Evolutionary conservation across 2,888 invertebrate species (phyloP).

Genomic region (Heliconius ismenius): DNA sequence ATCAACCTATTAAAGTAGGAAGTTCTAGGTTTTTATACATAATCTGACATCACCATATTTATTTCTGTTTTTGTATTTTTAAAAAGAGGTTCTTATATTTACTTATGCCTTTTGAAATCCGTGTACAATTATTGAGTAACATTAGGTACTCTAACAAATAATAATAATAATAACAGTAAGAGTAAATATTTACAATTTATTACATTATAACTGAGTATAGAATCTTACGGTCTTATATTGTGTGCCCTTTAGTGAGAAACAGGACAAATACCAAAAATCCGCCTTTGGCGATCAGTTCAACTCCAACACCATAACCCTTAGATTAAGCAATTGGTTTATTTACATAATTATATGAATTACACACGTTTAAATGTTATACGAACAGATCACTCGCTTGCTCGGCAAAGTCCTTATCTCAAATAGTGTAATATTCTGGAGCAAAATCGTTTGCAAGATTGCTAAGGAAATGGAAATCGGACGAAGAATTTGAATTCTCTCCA

Average conservation of each 20-base stretch:
- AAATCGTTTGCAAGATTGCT: constrained; percentile 96
- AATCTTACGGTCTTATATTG: constrained; percentile 52
- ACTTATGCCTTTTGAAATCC: constrained; percentile 21
- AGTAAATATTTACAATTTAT: constrained; percentile 71
- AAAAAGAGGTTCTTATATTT: constrained; percentile 2
- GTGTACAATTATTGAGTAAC: constrained; percentile 33
- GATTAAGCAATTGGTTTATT: constrained; percentile 42
- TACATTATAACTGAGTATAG: constrained; percentile 62
- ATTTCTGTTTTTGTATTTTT: constrained; percentile 15
- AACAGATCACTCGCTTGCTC: constrained; percentile 80
- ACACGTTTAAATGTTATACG: constrained; percentile 59
- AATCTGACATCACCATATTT: constrained; percentile 14
- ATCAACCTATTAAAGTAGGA: background rate
- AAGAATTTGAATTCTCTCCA: constrained; percentile 93
- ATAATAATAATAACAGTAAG: constrained; percentile 33
- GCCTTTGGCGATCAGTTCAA: constrained; percentile 64
- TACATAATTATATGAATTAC: constrained; percentile 43
- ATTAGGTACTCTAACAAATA: constrained; percentile 34
- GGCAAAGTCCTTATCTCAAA: constrained; percentile 82
- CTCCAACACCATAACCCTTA: constrained; percentile 55
- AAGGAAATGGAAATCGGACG: constrained; percentile 96
- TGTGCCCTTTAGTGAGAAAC: constrained; percentile 58
- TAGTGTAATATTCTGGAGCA: constrained; percentile 93
- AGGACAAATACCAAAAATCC: constrained; percentile 53
- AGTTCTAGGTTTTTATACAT: constrained; percentile 11